phyloP scores from a whole-genome alignment of 2,113 vertebrate species.

The Mirza zaza region DNA sequence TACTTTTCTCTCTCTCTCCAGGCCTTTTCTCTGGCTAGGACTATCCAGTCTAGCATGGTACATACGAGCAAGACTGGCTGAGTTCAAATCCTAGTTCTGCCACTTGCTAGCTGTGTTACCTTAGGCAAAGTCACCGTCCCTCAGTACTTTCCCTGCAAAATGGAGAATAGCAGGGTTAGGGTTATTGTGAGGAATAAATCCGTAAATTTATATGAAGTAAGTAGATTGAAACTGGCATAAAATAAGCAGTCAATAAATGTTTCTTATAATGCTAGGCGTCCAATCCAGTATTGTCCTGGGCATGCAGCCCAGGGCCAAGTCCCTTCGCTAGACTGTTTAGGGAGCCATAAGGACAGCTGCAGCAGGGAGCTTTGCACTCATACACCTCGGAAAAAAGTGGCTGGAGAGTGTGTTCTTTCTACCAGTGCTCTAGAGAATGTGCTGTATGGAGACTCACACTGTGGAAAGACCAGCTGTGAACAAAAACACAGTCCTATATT shows the following conservation, averaged over 20 bases:
- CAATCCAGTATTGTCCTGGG: neutral
- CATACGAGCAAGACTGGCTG: neutral
- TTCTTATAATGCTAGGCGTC: neutral
- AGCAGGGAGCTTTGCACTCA: neutral
- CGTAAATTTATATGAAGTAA: neutral
- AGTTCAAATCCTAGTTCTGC: conserved; percentile 6
- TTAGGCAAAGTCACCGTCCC: neutral
- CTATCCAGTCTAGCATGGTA: neutral
- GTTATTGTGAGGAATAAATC: neutral
- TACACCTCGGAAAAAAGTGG: neutral
- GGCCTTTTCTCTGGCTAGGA: neutral
- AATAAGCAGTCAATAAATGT: neutral
- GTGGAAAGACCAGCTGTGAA: conserved; percentile 24
- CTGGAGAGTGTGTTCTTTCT: neutral
- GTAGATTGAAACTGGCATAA: neutral
- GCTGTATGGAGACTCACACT: neutral
- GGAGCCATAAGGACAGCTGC: neutral
- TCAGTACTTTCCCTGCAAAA: conserved; percentile 1
- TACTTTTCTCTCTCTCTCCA: neutral
- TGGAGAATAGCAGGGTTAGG: neutral
- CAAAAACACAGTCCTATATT: conserved; percentile 15
- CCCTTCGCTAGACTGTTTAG: neutral
- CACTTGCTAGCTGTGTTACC: neutral
- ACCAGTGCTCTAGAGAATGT: neutral
- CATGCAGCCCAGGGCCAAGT: neutral